Percentiles rank a stretch among this genome's conserved stretches.
phyloP scores from a whole-genome alignment of 1,140 invertebrate species.

The Papilio helenus region DNA sequence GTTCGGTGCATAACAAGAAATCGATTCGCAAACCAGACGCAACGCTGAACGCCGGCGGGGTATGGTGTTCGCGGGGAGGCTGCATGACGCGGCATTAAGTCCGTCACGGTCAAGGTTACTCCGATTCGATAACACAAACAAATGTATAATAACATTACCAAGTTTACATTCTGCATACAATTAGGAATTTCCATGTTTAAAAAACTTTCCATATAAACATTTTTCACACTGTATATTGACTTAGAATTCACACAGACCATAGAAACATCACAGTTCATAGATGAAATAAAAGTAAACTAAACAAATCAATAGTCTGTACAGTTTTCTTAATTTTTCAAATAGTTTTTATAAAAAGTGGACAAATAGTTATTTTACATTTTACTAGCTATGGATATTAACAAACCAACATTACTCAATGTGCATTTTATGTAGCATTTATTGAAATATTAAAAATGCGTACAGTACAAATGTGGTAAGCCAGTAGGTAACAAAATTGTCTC shows the following conservation, averaged over 20 bases:
- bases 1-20: conserved; percentile 45
- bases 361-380: too few relatives aligned
- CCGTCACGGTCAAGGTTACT: conserved; percentile 69
- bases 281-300: background rate
- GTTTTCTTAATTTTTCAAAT: too few relatives aligned
- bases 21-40: conserved; percentile 55
- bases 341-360: too few relatives aligned
- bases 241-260: background rate
- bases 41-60: conserved; percentile 39
- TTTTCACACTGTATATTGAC: background rate
- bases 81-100: conserved; percentile 55
- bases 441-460: background rate
- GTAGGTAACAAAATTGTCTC: background rate
- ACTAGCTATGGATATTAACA: too few relatives aligned
- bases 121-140: conserved; percentile 43
- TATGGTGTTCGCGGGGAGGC: conserved; percentile 44
- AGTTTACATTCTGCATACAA: conserved; percentile 4
- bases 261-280: background rate
- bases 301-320: too few relatives aligned
- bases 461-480: background rate
- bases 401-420: too few relatives aligned
- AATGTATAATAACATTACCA: conserved; percentile 20
- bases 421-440: background rate
- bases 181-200: conserved; percentile 13
- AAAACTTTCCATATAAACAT: background rate